Percentiles rank a stretch among this genome's conserved stretches.
Conservation (phyloP, 64 coral and sea anemone species). For the Pocillopora verrucosa region DNA sequence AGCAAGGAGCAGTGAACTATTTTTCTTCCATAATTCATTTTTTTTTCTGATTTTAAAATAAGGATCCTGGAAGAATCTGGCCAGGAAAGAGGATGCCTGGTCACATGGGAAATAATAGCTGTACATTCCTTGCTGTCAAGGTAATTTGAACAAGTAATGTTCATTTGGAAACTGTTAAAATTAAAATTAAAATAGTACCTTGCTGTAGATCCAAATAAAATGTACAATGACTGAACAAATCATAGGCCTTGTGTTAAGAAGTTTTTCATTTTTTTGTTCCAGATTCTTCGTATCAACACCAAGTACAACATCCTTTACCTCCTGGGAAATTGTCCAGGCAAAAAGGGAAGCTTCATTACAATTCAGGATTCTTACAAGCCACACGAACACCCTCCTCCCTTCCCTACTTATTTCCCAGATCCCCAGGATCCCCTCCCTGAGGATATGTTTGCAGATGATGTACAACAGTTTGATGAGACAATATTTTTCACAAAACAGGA, state of each 20-base stretch:
- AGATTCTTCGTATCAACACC: conserved; percentile 95
- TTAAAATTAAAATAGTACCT: no score
- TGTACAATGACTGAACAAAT: no score
- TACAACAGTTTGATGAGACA: conserved; percentile 75
- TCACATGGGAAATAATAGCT: conserved; percentile 95
- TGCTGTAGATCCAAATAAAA: no score
- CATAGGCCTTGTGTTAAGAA: background rate
- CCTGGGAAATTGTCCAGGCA: conserved; percentile 84
- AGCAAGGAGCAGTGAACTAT: background rate
- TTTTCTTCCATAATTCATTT: no score
- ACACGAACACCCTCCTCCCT: conserved; percentile 76
- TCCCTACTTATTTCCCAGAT: conserved; percentile 91
- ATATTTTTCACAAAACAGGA: conserved; percentile 37
- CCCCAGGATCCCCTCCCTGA: conserved; percentile 63
- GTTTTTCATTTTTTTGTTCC: background rate
- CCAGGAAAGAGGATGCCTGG: conserved; percentile 98
- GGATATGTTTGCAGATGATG: conserved; percentile 83
- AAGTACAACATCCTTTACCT: conserved; percentile 94
- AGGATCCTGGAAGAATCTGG: conserved; percentile 97
- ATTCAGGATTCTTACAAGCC: conserved; percentile 79
- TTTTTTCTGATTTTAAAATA: background rate
- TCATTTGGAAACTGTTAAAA: background rate
- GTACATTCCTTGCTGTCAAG: conserved; percentile 81
- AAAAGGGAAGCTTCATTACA: conserved; percentile 75
- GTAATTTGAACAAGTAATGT: conserved; percentile 21